Evolutionary conservation across 2,888 invertebrate genomes (phyloP).

Genomic region (Heliconius charithonia): DNA sequence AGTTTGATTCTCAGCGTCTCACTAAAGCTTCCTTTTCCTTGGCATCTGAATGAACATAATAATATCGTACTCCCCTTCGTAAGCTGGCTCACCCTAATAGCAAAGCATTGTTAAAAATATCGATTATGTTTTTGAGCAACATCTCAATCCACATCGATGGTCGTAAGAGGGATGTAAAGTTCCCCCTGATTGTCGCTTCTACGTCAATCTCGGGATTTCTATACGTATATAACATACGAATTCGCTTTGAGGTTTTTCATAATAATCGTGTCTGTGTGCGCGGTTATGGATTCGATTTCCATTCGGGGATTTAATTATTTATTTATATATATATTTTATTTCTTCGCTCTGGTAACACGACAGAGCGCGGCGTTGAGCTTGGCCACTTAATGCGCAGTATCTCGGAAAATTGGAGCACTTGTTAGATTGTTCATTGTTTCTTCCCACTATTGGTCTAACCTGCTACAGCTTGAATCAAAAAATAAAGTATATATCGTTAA

Average conservation of each 20-base stretch:
- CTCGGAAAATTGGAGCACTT: too few species aligned
- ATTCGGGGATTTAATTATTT: not conserved
- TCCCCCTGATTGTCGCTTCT: conserved; percentile 26
- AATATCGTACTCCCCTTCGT: conserved; percentile 45
- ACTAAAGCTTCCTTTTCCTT: conserved; percentile 23
- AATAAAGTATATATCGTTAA: not conserved
- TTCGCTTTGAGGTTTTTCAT: not conserved
- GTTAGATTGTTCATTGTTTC: too few species aligned
- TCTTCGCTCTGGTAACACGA: too few species aligned
- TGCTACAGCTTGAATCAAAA: too few species aligned
- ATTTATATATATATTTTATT: too few species aligned
- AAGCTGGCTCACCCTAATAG: conserved; percentile 50
- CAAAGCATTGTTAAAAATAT: conserved; percentile 49
- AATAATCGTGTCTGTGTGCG: too few species aligned
- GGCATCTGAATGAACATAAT: conserved; percentile 38
- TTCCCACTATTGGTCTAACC: too few species aligned
- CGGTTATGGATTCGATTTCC: not conserved
- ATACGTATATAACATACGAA: not conserved
- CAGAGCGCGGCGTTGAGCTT: too few species aligned
- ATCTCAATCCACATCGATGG: conserved; percentile 46
- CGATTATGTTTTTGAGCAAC: conserved; percentile 47
- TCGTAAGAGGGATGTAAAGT: conserved; percentile 46
- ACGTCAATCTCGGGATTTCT: conserved; percentile 1
- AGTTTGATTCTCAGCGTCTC: conserved; percentile 8
- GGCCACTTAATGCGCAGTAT: too few species aligned